Base-by-base conservation (phyloP, 2,797 vertebrate genomes). In the Megaceryle alcyon region DNA sequence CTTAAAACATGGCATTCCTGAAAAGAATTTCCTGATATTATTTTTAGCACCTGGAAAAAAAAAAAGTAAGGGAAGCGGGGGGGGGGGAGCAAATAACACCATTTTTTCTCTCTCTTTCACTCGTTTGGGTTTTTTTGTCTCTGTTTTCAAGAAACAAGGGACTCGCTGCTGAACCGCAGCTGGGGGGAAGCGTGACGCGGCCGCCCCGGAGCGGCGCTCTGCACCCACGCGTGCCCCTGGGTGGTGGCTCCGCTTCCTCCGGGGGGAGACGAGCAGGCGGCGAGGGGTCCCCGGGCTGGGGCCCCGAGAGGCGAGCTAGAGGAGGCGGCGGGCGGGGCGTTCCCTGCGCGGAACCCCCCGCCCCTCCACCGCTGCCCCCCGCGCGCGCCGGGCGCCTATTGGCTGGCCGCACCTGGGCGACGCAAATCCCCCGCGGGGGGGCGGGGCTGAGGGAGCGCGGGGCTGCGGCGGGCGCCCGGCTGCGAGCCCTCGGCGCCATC, bases 21-120 rank as follows among this genome's bases (percentile, higher is more conserved):
- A 94, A 96, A 98, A 97, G 94, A 97, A 97, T 98, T 98, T 98
- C 97, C 97, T 97, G 97, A 95, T 97, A 54, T 95, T 97, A 97
- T 98, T 97, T 98, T 98, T 98, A 98, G 97, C 97, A 96, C 96
- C 97, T 94, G 90, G 64, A 89, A 90, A 94, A 44, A 19, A 44
- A 19, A 33, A 22, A 25, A 6, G 6, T 2, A 13, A 18, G 10
- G 20, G 37, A 26, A 22, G 14, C 8, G 12, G 35, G 18, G 11
- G 8, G 13, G 18, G 33, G 33, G 33, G 33, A 33, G 12, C 33
- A 77, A 64, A n/a, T n/a, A 31, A n/a, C 22, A 39, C 18, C 23
- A 18, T 41, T 56, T 54, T 54, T 90, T 64, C 35, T 64, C 16
- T 4, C 13, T 21, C 6, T 33, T 44, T 2, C 8, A 6, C 43